phyloP scores from a whole-genome alignment of 1,140 invertebrate genomes.

The Drosophila rufa region DNA sequence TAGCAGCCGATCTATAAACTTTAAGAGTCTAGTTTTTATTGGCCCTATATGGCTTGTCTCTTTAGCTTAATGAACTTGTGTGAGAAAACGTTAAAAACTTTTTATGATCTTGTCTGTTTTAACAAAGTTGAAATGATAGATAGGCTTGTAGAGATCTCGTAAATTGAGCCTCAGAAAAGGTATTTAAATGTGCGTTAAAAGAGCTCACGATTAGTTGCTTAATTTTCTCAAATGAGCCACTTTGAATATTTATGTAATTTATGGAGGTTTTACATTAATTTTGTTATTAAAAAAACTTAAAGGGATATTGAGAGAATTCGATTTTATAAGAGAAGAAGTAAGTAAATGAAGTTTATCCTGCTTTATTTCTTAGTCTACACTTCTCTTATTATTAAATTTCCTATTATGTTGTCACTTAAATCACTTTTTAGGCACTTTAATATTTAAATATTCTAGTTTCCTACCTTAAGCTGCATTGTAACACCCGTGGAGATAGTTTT shows the following conservation, averaged over 20 bases:
- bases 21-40: conserved; percentile 50
- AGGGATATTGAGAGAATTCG: neutral
- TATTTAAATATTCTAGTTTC: neutral
- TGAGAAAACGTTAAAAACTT: conserved; percentile 55
- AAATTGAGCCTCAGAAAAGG: conserved; percentile 38
- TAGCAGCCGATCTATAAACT: conserved; percentile 46
- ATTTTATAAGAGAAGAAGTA: neutral
- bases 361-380: too few species aligned
- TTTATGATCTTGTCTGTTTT: conserved; percentile 55
- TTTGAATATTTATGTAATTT: neutral
- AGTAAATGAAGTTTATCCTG: too few species aligned
- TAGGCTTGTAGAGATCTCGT: conserved; percentile 51
- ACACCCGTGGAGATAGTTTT: conserved; percentile 56
- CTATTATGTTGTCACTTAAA: neutral
- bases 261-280: neutral
- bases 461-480: conserved; percentile 75
- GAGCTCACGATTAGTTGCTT: conserved; percentile 18
- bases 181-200: conserved; percentile 29
- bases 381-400: neutral
- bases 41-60: conserved; percentile 46
- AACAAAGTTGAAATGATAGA: conserved; percentile 45
- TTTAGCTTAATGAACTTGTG: conserved; percentile 65
- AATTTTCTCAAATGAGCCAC: conserved; percentile 12
- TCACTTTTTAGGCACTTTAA: neutral
- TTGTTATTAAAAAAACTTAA: neutral